Conservation (phyloP, 2,113 vertebrate genomes). For the Thamnophis sirtalis region DNA sequence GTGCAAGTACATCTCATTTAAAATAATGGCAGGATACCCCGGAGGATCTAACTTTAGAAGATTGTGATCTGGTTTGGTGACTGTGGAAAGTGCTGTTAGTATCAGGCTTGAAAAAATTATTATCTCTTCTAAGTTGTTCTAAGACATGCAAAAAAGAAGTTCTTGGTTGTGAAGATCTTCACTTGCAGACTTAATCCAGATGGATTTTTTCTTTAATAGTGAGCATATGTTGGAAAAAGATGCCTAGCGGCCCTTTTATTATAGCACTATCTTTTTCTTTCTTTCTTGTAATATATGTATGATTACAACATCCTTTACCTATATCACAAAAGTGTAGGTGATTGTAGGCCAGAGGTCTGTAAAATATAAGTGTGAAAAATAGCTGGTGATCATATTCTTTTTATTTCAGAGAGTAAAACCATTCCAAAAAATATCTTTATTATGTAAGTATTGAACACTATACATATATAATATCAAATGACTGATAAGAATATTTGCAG, state of each 20-base stretch:
- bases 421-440: background rate
- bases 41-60: background rate
- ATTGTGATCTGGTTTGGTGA: background rate
- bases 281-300: background rate
- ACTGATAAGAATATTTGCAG: background rate
- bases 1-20: background rate
- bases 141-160: background rate
- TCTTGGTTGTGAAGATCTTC: background rate
- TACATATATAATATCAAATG: background rate
- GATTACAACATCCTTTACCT: background rate
- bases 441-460: background rate
- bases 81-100: background rate
- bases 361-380: background rate
- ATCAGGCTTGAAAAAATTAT: background rate
- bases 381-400: background rate
- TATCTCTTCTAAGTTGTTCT: background rate
- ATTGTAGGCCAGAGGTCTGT: background rate
- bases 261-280: too few species aligned
- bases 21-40: background rate
- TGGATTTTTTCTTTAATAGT: background rate
- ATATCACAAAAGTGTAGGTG: background rate
- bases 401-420: background rate
- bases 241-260: background rate
- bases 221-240: background rate
- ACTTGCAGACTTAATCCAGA: background rate